phyloP scores from a whole-genome alignment of 2,797 vertebrate species.

The Megaceryle alcyon region DNA sequence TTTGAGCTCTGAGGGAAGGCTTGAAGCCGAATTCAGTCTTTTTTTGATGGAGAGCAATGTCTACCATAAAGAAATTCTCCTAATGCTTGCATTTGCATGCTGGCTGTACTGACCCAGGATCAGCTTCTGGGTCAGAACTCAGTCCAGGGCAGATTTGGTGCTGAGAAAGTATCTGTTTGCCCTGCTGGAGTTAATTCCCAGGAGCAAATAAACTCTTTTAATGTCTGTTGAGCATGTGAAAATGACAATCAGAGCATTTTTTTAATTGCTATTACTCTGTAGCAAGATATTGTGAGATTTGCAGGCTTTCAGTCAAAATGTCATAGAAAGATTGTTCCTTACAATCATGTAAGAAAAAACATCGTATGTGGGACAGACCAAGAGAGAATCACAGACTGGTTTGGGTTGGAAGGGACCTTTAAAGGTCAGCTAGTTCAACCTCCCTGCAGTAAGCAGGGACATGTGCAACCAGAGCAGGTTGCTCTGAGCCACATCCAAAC shows the following conservation, averaged over 20 bases:
- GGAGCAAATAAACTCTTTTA: background rate
- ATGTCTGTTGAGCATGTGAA: background rate
- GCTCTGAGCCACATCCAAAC: background rate
- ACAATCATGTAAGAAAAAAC: background rate
- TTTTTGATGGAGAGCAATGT: background rate
- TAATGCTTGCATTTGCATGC: background rate
- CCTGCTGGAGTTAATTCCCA: background rate
- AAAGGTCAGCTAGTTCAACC: background rate
- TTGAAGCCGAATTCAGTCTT: background rate
- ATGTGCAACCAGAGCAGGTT: background rate
- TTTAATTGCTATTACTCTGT: background rate
- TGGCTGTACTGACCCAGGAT: background rate
- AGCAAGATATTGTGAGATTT: background rate
- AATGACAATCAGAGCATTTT: background rate
- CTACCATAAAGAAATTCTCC: background rate
- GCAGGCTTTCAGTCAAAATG: background rate
- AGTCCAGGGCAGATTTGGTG: background rate
- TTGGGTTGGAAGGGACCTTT: background rate
- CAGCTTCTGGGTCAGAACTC: background rate
- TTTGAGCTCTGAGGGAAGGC: slow-evolving; percentile 41
- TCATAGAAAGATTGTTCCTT: background rate
- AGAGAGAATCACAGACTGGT: background rate
- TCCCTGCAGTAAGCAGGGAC: background rate
- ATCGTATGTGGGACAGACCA: background rate
- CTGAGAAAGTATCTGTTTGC: background rate